Base-by-base conservation (phyloP, 2,888 invertebrate species). In the Spicauda simplicius region DNA sequence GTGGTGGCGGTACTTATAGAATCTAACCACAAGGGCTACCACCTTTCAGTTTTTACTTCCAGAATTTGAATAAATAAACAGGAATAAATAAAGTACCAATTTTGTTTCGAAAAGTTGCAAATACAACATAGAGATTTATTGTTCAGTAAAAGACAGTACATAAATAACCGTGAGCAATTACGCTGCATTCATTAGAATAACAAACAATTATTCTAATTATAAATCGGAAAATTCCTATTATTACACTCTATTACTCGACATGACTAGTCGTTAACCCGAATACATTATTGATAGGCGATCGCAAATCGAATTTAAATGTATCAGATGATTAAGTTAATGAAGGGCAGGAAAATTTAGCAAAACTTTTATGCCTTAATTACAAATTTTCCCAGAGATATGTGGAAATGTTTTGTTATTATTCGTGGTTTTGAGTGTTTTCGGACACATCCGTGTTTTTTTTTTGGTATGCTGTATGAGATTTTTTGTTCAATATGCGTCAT, bases 201-300 rank as follows among this genome's bases (percentile, higher is more conserved):
- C 68, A 74, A 75, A 75, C 76, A 82, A 83, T 81, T 80, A 74
- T 76, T 79, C 73, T 78, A 79, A 77, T 81, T 83, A 85, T 83
- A 82, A 82, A 84, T 90, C 87, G 92, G 92, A 92, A 92, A 87
- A 86, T 92, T 92, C 91, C 92, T 83, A 85, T 84, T 81, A 86
- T 85, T 86, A 83, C 75, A 74, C 76, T 77, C 76, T 74, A 83
- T 80, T 85, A 81, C 79, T 74, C 74, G 75, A 81, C 77, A 85
- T 77, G 81, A 83, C 80, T 70, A 73, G 73, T 79, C 81, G 77
- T 88, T 89, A 90, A 84, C 91, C 91, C 83, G 79, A 83, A 87
- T 87, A 76, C 68, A 71, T 79, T 84, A 82, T 80, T 77, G 79
- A 78, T 78, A 79, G 78, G 76, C 77, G 81, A 83, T 86, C 82